These are phyloP conservation scores for Mandrillus leucophaeus DNA, from an alignment of 2,113 vertebrate species.

Conservation along the genomic window DNA sequence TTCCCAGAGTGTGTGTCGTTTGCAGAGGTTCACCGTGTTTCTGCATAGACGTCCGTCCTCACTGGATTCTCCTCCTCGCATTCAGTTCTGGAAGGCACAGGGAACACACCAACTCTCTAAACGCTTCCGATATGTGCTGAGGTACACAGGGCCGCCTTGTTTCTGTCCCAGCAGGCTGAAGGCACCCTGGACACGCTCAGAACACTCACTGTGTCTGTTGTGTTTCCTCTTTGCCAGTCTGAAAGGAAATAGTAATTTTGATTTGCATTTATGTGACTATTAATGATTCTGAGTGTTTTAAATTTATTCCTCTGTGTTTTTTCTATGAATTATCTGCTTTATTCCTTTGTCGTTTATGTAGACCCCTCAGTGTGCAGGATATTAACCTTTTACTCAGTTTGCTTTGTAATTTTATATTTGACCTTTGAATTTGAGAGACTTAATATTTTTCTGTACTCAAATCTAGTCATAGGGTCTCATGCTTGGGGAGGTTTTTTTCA, in stretches of 20 bases:
- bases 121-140: neutral
- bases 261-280: neutral
- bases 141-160: neutral
- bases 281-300: neutral
- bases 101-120: neutral
- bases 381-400: neutral
- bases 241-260: neutral
- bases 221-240: neutral
- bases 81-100: neutral
- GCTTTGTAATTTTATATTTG: neutral
- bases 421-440: neutral
- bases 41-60: neutral
- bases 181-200: no score
- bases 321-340: neutral
- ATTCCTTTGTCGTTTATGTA: neutral
- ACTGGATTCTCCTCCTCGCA: no score
- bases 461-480: neutral
- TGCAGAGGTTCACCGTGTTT: neutral
- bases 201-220: neutral
- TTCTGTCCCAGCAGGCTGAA: neutral
- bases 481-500: neutral
- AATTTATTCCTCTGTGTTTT: neutral
- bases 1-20: neutral
- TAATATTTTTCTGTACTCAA: neutral
- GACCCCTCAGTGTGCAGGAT: neutral